Evolutionary conservation across 2,888 invertebrate genomes (phyloP).

Genomic region (Chrysolina americana): DNA sequence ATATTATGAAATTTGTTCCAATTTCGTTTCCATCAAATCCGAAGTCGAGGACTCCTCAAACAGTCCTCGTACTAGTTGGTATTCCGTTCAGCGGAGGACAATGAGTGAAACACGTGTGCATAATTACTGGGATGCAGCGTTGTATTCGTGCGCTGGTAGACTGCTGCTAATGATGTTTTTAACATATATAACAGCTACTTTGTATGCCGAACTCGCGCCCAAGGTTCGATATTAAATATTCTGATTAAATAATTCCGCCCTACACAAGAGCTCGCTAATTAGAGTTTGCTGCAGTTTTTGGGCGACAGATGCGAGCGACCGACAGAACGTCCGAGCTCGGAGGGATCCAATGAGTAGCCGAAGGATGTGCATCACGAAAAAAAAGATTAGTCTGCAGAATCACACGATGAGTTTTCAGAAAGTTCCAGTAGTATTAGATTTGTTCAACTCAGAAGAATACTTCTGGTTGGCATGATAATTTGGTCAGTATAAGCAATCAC

Average conservation of each 20-base stretch:
- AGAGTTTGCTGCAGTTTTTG: constrained; percentile 41
- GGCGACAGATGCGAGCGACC: constrained; percentile 26
- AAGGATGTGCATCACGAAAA: too few species aligned
- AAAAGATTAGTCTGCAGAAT: too few species aligned
- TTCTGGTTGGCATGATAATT: too few species aligned
- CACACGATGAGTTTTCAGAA: too few species aligned
- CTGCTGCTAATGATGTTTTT: constrained; percentile 56
- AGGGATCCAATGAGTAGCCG: neutral
- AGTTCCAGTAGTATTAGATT: too few species aligned
- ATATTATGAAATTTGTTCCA: too few species aligned
- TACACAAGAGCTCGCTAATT: constrained; percentile 44
- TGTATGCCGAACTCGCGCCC: constrained; percentile 38
- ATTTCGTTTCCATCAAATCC: too few species aligned
- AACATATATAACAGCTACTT: constrained; percentile 50
- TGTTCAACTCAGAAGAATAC: too few species aligned
- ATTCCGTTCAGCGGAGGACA: constrained; percentile 55
- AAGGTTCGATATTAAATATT: constrained; percentile 50
- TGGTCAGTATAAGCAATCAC: too few species aligned
- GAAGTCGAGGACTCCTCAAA: too few species aligned
- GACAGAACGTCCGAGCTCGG: constrained; percentile 1
- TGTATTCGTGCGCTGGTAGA: constrained; percentile 50
- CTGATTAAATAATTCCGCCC: constrained; percentile 48
- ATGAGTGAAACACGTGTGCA: constrained; percentile 61
- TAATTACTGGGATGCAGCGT: constrained; percentile 57
- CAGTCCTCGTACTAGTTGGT: constrained; percentile 47